phyloP scores from a whole-genome alignment of 1,140 invertebrate genomes.

The Drosophila hydei region DNA sequence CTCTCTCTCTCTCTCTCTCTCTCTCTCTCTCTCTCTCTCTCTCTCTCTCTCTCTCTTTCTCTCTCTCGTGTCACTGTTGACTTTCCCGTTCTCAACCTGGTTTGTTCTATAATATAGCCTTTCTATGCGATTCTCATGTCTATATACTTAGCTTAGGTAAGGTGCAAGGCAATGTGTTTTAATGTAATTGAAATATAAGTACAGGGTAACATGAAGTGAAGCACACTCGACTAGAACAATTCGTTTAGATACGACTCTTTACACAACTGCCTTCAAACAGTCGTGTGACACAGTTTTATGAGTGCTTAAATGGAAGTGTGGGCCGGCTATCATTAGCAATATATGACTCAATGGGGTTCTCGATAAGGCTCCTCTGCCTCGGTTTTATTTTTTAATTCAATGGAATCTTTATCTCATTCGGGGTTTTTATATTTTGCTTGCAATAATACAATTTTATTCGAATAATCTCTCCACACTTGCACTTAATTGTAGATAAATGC shows the following conservation, averaged over 20 bases:
- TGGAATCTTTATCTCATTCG: slow-evolving; percentile 9
- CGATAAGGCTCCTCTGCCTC: slow-evolving; percentile 8
- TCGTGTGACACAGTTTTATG: slow-evolving; percentile 4
- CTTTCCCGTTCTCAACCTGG: no score
- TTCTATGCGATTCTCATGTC: not conserved
- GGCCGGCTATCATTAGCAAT: not conserved
- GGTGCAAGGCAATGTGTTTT: not conserved
- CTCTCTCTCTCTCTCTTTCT: not conserved
- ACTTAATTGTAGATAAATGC: no score
- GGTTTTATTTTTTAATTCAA: not conserved
- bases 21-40: no score
- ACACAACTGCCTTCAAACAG: not conserved
- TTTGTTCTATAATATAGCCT: not conserved
- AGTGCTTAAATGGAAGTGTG: not conserved
- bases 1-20: no score
- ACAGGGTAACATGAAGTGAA: not conserved
- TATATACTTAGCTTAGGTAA: not conserved
- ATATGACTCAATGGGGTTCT: slow-evolving; percentile 7
- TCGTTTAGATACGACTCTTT: not conserved
- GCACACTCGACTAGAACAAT: not conserved
- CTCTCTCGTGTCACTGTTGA: no score
- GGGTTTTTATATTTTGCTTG: slow-evolving; percentile 4
- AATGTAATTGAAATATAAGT: no score
- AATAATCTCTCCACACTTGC: no score
- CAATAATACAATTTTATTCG: not conserved